Base-by-base conservation (phyloP, 2,888 invertebrate genomes). In the Agonopterix subpropinquella region DNA sequence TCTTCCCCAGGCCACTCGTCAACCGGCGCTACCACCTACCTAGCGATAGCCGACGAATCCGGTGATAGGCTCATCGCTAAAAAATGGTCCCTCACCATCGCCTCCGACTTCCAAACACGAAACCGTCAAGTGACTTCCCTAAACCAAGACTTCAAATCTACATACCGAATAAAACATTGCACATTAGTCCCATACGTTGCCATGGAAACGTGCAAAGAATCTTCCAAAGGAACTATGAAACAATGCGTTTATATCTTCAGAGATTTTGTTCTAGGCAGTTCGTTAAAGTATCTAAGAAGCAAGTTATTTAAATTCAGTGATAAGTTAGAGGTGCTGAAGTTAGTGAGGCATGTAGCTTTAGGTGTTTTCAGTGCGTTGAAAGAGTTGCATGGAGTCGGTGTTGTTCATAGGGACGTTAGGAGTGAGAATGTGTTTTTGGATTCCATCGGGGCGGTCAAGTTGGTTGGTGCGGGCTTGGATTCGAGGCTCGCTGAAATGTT, bases 371-470 rank as follows among this genome's bases (percentile, higher is more conserved):
- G 91, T 47, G 96, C 94, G 10, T 78, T 97, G 36, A 91, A 92
- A 41, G 96, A 92, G 71, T 84, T 98, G 49, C 97, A 98, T 71
- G 90, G 92, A 60, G 94, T 93, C 54, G 94, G 94, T 56, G 92
- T 97, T 1, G 92, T 96, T 11, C 97, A 98, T 73, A 93, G 93
- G 65, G 93, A 95, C 76, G 80, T 98, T n/a, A 84, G 93, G 52
- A 92, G 92, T 61, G 91, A 92, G 13, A 93, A 92, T 57, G 91
- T 96, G 48, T 94, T 92, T 68, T 83, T 96, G 70, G 94, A 94
- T 62, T 90, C 91, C 45, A 77, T 77, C 49, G 94, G 94, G 43
- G 83, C 68, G 11, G 87, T 89, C 1, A 80, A 91, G 67, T 61
- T 95, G 49, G 90, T 92, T 2, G 94, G 94, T 59, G 94, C 92